These are phyloP conservation scores for Catharus bicknelli DNA, from an alignment of 2,113 vertebrate genomes.

Conservation along the genomic window DNA sequence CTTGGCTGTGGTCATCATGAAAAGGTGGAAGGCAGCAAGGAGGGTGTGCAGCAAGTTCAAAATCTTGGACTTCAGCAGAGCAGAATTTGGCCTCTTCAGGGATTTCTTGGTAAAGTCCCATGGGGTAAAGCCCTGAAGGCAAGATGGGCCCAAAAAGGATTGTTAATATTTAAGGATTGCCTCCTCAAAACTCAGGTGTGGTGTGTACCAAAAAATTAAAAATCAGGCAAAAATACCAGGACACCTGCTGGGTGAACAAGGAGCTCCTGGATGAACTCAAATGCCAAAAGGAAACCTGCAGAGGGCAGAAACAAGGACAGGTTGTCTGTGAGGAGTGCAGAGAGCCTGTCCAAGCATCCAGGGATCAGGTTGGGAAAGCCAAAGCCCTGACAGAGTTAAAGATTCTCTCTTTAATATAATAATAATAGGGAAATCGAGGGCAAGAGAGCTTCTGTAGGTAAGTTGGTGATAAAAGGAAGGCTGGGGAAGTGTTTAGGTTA, in stretches of 20 bases:
- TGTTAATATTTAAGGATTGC: not conserved
- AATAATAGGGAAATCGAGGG: no score
- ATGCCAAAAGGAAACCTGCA: not conserved
- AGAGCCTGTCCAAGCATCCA: not conserved
- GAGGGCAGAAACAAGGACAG: not conserved
- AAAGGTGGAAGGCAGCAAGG: not conserved
- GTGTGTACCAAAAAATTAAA: not conserved
- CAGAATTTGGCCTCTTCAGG: not conserved
- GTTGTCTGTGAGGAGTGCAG: not conserved
- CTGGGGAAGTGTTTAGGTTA: not conserved
- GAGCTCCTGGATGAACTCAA: not conserved
- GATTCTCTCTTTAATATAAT: no score
- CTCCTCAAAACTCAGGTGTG: not conserved
- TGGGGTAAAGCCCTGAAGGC: not conserved
- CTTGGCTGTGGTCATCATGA: not conserved
- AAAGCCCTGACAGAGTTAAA: not conserved
- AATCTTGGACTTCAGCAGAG: not conserved
- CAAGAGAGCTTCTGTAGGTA: accelerated
- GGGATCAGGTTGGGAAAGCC: not conserved
- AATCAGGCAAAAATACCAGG: not conserved
- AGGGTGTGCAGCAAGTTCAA: not conserved
- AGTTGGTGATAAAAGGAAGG: not conserved
- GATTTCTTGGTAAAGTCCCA: not conserved
- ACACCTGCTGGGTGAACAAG: not conserved
- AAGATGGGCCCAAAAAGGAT: not conserved